Base-by-base conservation (phyloP, 2,113 vertebrate genomes). In the Diphyllodes magnificus region DNA sequence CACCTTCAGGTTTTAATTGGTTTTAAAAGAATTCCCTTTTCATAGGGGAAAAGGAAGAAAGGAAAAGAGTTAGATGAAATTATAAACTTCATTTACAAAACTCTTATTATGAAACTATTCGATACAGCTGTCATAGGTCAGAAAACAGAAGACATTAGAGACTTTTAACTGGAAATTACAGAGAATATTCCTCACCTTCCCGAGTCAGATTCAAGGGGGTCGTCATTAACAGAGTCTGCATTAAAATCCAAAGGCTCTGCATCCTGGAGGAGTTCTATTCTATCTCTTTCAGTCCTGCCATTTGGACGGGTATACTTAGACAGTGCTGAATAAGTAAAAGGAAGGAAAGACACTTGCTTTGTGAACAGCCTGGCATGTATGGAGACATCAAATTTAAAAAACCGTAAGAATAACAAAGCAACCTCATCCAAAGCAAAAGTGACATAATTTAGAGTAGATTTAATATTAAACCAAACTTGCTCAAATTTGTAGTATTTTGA, bases 211-310 rank as follows among this genome's bases (percentile, higher is more conserved):
- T 99, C 99, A 82, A 98, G 97, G 31, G 98, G 96, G 44, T 99
- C 99, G 47, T 99, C 99, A 19, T 88, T 97, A 93, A 98, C 93
- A 5, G 98, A 91, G 19, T 99, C 99, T 16, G 98, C 98, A 30
- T 98, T 99, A 96, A 99, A 99, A 97, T 99, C 99, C 94, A 99
- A 92, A 13, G 99, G 99, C 77, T 99, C 99, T 6, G 98, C 98
- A 85, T 99, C 99, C 92, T 99, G 99, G 60, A 99, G 98, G 53
- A 99, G 98, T 96, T 99, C 99, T 63, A 99, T 98, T 93, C 98
- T 97, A 71, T 99, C 99, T 86, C 99, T 98, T 95, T 99, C 99
- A 8, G 98, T 96, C 47, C 98, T 98, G 40, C 97, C 97, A 71
- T 98, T 98, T 40, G 98, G 95, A 30, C 99, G 98, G 8, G 98